phyloP scores from a whole-genome alignment of 2,888 invertebrate genomes.

The Sinotaia quadrata region DNA sequence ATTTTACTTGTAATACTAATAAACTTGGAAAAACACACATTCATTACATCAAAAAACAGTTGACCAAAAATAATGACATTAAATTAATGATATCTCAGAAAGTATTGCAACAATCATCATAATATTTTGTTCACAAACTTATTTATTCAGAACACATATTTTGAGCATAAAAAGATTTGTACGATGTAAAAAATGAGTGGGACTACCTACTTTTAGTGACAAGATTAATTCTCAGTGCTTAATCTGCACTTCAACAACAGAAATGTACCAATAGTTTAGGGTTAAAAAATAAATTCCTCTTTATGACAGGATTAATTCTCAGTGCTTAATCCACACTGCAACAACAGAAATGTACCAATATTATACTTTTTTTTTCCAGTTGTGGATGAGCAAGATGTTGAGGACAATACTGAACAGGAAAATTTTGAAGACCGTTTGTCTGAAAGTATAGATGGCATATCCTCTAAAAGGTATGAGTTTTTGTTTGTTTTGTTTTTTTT shows the following conservation, averaged over 20 bases:
- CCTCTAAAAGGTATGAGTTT: slow-evolving; percentile 82
- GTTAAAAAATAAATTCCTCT: not conserved
- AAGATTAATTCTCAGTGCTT: not conserved
- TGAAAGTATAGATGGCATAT: slow-evolving; percentile 88
- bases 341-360: not conserved
- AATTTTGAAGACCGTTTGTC: slow-evolving; percentile 88
- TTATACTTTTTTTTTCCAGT: slow-evolving; percentile 5
- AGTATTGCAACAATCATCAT: too few species aligned
- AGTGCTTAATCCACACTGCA: not conserved
- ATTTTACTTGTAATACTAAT: too few species aligned
- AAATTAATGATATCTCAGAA: too few species aligned
- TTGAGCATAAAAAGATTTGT: too few species aligned
- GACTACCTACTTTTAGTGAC: too few species aligned
- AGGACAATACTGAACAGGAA: slow-evolving; percentile 80
- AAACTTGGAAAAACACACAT: too few species aligned
- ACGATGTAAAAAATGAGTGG: too few species aligned
- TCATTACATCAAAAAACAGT: too few species aligned
- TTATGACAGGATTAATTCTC: not conserved
- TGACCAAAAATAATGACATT: too few species aligned
- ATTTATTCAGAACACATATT: too few species aligned
- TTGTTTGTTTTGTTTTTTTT: slow-evolving; percentile 1
- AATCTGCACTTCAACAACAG: not conserved
- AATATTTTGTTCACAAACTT: too few species aligned
- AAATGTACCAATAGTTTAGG: not conserved
- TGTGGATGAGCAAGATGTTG: slow-evolving; percentile 71